Evolutionary conservation across 2,797 vertebrate genomes (phyloP).

Genomic region (Buphagus erythrorhynchus): DNA sequence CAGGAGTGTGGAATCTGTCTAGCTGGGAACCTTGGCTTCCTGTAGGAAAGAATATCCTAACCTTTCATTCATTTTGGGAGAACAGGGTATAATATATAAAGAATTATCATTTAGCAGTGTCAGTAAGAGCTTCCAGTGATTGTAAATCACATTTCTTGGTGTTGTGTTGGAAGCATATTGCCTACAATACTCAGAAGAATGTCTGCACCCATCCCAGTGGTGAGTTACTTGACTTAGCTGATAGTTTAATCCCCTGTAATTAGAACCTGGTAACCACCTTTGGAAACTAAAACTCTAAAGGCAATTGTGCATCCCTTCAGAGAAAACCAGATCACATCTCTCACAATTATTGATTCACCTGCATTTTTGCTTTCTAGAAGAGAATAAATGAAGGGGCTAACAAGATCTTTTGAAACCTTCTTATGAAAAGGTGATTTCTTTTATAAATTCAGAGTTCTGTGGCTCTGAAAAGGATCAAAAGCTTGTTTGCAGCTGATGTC

Average conservation of each 20-base stretch:
- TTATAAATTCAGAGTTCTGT: background rate
- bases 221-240: background rate
- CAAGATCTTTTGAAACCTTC: background rate
- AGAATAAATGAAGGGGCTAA: background rate
- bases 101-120: background rate
- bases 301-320: background rate
- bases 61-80: background rate
- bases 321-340: background rate
- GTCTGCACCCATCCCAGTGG: background rate
- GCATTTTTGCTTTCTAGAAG: background rate
- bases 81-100: background rate
- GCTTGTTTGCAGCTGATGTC: background rate
- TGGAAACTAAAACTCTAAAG: background rate
- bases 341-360: background rate
- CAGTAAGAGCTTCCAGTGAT: background rate
- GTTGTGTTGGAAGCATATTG: background rate
- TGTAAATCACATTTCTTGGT: background rate
- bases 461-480: background rate
- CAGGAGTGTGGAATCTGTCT: background rate
- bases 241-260: background rate
- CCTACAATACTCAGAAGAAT: fast-evolving
- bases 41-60: background rate
- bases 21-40: background rate
- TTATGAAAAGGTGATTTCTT: background rate
- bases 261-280: background rate